A percentile compares a stretch with the other conserved stretches of the same genome.
Conservation (phyloP, 2,797 vertebrate species). For the Ispidina lecontei region DNA sequence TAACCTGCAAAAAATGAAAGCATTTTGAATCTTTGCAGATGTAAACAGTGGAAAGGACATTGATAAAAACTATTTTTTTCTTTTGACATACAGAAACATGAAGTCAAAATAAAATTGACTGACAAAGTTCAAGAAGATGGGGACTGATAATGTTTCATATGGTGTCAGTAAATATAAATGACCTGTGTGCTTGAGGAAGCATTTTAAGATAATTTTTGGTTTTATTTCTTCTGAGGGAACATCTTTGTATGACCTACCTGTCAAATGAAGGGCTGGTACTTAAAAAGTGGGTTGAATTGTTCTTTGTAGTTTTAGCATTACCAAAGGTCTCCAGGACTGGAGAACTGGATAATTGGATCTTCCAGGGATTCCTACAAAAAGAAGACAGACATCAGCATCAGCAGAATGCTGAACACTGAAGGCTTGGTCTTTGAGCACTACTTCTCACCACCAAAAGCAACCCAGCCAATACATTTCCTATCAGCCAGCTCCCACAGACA, state of each 20-base stretch:
- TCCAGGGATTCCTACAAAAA: constrained; percentile 81
- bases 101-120: not conserved
- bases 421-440: not conserved
- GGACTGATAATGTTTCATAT: not conserved
- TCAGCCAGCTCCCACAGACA: not conserved
- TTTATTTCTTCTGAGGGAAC: not conserved
- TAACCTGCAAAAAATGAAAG: not conserved
- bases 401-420: not conserved
- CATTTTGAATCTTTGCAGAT: not conserved
- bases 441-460: not conserved
- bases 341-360: constrained; percentile 80
- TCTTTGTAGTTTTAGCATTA: constrained; percentile 76
- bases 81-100: not conserved
- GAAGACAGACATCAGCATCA: not conserved
- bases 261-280: not conserved
- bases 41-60: not conserved
- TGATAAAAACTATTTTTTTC: not conserved
- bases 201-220: not conserved
- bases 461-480: not conserved
- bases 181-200: not conserved
- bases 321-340: not conserved
- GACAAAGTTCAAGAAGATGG: not conserved
- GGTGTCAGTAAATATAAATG: not conserved
- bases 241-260: not conserved
- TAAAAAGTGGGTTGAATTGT: constrained; percentile 78